Evolutionary conservation across 2,888 invertebrate genomes (phyloP), one percentile per base, ranked within the genome.

Genomic region (Amorpha juglandis): DNA sequence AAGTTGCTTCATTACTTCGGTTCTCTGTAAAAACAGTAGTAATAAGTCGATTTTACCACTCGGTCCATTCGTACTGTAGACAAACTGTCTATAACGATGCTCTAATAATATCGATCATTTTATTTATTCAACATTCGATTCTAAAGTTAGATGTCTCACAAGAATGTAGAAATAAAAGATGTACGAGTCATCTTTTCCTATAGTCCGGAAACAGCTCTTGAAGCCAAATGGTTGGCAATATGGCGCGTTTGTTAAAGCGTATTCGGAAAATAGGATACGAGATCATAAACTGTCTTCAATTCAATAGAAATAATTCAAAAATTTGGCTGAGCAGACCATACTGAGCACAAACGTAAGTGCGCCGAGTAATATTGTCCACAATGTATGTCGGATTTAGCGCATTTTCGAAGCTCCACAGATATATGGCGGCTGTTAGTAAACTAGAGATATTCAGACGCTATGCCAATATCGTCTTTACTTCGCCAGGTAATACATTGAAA

Each of bases 251-350:
- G 76, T 74, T 78, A 76, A 81, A 86, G 80, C 79, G 78, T 81
- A 86, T 83, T 80, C 78, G 79, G 80, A 84, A 82, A 85, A 86
- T 85, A 80, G 80, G 79, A 86, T 83, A 79, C 76, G 80, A 78
- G 78, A 84, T 81, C 87, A 88, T 91, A 91, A 90, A 91, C 86
- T 84, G 83, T 84, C 84, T 88, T 87, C 85, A 82, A 82, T 87
- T 88, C 86, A 79, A 84, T 76, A 80, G 78, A 75, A 71, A 87
- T 91, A 88, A 90, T 83, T 91, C 86, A 91, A 91, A 91, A 90
- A 90, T 89, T 90, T 90, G 91, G 91, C 90, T 84, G 78, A 80
- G 76, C 71, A 84, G 81, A 83, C 81, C 78, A 82, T 79, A 81
- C 78, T 79, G 73, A 75, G 80, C 78, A 82, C 81, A 85, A 86